Evolutionary conservation across 2,888 invertebrate genomes (phyloP).

Genomic region (Thecocarcelia acutangulata): DNA sequence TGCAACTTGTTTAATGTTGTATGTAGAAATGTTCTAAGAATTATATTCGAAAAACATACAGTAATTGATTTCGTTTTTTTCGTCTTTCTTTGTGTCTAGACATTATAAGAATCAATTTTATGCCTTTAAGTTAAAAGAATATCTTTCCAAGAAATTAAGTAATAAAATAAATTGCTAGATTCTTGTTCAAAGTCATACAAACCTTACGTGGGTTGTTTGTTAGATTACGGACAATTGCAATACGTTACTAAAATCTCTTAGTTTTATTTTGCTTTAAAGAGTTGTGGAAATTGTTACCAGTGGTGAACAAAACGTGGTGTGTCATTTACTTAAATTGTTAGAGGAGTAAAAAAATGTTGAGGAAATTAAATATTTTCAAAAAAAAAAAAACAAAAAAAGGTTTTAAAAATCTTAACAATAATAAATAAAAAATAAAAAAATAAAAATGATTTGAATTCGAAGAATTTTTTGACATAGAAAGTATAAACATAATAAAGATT

Average conservation of each 20-base stretch:
- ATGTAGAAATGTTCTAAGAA: background rate
- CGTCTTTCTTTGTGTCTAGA: conserved; percentile 59
- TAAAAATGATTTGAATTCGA: too few species aligned
- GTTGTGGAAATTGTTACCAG: conserved; percentile 14
- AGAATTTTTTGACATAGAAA: too few species aligned
- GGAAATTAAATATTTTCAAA: too few species aligned
- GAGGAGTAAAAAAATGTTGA: too few species aligned
- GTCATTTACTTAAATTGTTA: conserved; percentile 7
- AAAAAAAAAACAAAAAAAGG: too few species aligned
- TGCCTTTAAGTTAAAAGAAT: conserved; percentile 53
- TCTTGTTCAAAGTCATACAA: conserved; percentile 29
- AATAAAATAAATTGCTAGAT: conserved; percentile 58
- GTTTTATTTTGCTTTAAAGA: too few species aligned
- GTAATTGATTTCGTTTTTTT: conserved; percentile 38
- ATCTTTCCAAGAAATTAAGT: conserved; percentile 65
- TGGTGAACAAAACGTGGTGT: conserved; percentile 17
- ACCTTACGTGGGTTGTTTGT: conserved; percentile 55
- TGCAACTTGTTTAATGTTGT: conserved; percentile 18
- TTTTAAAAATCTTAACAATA: too few species aligned
- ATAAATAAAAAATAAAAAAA: too few species aligned
- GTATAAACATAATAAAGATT: too few species aligned
- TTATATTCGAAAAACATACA: conserved; percentile 5
- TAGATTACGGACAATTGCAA: conserved; percentile 45
- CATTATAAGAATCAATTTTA: conserved; percentile 62
- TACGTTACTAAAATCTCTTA: background rate